Percentiles rank a stretch among this genome's conserved stretches.
Conservation (phyloP, 2,888 invertebrate genomes). For the Amblyjoppa proteus region DNA sequence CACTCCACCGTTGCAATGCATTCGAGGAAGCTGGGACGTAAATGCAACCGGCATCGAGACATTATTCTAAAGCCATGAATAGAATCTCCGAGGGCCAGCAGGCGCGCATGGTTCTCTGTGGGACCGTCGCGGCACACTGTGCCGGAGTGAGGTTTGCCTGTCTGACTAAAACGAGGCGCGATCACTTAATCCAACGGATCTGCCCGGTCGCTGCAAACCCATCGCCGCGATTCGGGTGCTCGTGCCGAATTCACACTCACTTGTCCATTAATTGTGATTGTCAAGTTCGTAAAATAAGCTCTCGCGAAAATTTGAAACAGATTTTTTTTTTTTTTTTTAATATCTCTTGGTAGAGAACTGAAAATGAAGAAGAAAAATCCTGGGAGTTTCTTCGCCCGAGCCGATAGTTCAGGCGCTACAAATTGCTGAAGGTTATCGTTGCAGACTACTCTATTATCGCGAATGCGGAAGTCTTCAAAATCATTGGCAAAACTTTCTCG, state of each 20-base stretch:
- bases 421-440: too few species aligned
- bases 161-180: slow-evolving; percentile 52
- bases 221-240: neutral
- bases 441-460: too few species aligned
- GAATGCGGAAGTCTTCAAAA: too few species aligned
- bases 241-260: slow-evolving; percentile 24
- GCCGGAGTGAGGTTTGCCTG: slow-evolving; percentile 16
- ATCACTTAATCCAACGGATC: slow-evolving; percentile 49
- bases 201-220: neutral
- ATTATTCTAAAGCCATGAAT: slow-evolving; percentile 20
- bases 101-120: neutral
- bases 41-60: neutral
- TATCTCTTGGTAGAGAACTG: too few species aligned
- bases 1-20: neutral
- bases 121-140: neutral
- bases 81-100: slow-evolving; percentile 21
- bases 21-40: neutral
- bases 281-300: too few species aligned
- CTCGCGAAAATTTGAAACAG: too few species aligned
- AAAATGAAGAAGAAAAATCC: too few species aligned
- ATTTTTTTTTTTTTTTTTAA: too few species aligned
- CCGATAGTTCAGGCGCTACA: too few species aligned
- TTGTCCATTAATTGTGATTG: neutral
- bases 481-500: neutral
- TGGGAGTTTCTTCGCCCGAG: too few species aligned